A percentile compares a stretch with the other conserved stretches of the same genome.
These are phyloP conservation scores for Phaonia tiefii DNA, from an alignment of 2,888 invertebrate species.

Conservation along the genomic window DNA sequence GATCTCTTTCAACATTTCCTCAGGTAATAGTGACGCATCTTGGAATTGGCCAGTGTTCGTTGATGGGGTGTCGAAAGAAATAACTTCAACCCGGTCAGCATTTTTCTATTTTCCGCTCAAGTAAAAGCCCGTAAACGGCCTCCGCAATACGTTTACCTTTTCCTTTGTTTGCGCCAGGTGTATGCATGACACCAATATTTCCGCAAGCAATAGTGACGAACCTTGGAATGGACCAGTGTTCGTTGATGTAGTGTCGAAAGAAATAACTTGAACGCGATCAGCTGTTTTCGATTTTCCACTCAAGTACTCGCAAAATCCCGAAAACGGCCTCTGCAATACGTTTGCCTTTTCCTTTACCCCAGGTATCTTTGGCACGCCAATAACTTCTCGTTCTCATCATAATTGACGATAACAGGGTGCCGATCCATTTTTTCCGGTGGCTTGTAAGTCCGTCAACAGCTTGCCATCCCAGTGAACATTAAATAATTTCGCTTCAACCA, in stretches of 20 bases:
- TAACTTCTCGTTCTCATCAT: conserved; percentile 26
- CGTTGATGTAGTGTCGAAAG: conserved; percentile 7
- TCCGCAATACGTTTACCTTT: too few species aligned
- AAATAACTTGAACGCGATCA: conserved; percentile 17
- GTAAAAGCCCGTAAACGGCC: too few species aligned
- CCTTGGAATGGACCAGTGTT: not conserved
- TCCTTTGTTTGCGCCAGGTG: too few species aligned
- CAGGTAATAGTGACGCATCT: not conserved
- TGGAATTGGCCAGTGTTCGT: conserved; percentile 1
- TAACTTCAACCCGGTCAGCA: too few species aligned
- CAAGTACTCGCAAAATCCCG: not conserved
- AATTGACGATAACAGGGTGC: conserved; percentile 25
- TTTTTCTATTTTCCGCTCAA: too few species aligned
- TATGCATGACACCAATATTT: too few species aligned
- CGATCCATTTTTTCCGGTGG: conserved; percentile 22
- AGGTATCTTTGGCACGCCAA: not conserved
- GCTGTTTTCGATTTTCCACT: not conserved
- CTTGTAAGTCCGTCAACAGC: conserved; percentile 21
- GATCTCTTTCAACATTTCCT: conserved; percentile 21
- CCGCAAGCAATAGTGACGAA: too few species aligned
- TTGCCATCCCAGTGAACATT: conserved; percentile 39
- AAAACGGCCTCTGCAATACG: conserved; percentile 1
- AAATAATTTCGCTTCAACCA: conserved; percentile 30
- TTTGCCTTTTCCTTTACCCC: conserved; percentile 4
- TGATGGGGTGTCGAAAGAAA: too few species aligned